Conservation (phyloP, 1,140 invertebrate species). For the Bacillus rossius region DNA sequence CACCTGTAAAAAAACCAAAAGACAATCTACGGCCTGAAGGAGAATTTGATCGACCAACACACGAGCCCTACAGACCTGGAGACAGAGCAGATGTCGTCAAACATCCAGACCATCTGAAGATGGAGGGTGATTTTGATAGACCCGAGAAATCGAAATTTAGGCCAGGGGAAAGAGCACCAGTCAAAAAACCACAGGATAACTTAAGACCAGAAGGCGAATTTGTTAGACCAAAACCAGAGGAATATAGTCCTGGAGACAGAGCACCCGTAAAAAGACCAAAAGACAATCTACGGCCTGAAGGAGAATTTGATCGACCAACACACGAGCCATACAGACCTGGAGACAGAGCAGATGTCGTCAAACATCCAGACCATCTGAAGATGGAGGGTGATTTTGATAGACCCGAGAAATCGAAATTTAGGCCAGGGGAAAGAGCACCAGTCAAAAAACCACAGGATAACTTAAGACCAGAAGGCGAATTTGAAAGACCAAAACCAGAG, state of each 20-base stretch:
- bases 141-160: slow-evolving; percentile 7
- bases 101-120: slow-evolving; percentile 43
- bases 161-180: slow-evolving; percentile 43
- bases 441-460: slow-evolving; percentile 46
- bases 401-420: slow-evolving; percentile 31
- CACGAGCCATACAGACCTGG: slow-evolving; percentile 28
- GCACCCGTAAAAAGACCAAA: slow-evolving; percentile 35
- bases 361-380: slow-evolving; percentile 43
- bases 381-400: slow-evolving; percentile 48
- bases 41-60: slow-evolving; percentile 39
- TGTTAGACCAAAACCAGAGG: slow-evolving; percentile 24
- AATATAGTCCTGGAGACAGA: slow-evolving; percentile 22
- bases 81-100: slow-evolving; percentile 41
- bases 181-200: slow-evolving; percentile 33
- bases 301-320: slow-evolving; percentile 50
- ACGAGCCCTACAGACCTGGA: slow-evolving; percentile 39
- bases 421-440: slow-evolving; percentile 42
- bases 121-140: slow-evolving; percentile 47
- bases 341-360: slow-evolving; percentile 42
- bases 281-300: slow-evolving; percentile 54
- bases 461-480: slow-evolving; percentile 43
- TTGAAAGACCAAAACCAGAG: slow-evolving; percentile 31
- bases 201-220: slow-evolving; percentile 28
- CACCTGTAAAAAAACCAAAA: slow-evolving; percentile 38
- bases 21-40: slow-evolving; percentile 41